Base-by-base conservation (phyloP, 1,140 invertebrate species). In the Lethrus apterus region DNA sequence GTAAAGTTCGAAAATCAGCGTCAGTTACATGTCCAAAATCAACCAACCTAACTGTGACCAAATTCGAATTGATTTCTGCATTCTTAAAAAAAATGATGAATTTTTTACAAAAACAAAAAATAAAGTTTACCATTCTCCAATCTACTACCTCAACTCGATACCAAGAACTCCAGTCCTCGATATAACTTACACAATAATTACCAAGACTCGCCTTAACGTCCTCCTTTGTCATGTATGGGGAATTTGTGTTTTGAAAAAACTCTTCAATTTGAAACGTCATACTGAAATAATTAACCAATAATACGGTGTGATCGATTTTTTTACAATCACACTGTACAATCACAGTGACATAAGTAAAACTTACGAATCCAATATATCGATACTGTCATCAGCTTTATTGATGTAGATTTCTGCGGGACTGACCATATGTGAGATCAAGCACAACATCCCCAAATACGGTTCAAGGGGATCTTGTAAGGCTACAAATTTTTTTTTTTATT, bases 81-180 rank as follows among this genome's bases (percentile, higher is more conserved):
- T 7, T 26, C 5, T 7, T 26, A 26, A 26, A 7, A 26, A 26
- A 7, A 26, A 26, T 26, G n/a, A 26, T 26, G n/a, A 26, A 7
- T 7, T 7, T 26, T 7, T 7, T 26, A 26, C 32, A 18, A 17
- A 34, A 3, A 18, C 10, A 2, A 34, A 7, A 17, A 15, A 34
- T 7, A 32, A 32, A 2, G 11, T 13, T 38, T 38, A 38, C 35
- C 19, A 38, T 21, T 38, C 18, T 38, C 35, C 35, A 38, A 38
- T 21, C 24, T n/a, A 21, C 24, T 21, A 38, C 35, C 3, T 9
- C 18, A 10, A 38, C 35, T 0, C 35, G 10, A 11, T 38, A 38
- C 35, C 35, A 38, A 11, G 19, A 11, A 1, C 18, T 8, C 10
- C 24, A 38, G 1, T 19, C 8, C 4, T 18, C 17, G 8, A 38